These are phyloP conservation scores for Typhlichthys eigenmanni DNA, from an alignment of 2,797 vertebrate genomes.

Conservation along the genomic window DNA sequence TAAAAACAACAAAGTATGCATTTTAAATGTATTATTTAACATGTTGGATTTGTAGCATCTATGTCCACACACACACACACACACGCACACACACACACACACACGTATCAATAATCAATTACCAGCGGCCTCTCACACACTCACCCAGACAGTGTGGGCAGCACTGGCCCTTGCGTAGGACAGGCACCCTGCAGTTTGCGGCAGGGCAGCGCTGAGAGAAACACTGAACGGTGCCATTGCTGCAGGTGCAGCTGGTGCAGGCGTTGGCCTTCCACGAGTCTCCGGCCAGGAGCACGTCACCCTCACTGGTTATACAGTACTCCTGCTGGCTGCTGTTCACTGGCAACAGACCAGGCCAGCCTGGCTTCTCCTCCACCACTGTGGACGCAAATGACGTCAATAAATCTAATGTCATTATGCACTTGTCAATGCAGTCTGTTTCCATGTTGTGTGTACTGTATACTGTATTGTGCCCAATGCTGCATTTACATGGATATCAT, in stretches of 20 bases:
- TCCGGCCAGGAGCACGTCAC: constrained; percentile 76
- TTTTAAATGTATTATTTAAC: no score
- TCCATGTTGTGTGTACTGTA: no score
- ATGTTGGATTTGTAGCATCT: not conserved
- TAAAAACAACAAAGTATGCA: no score
- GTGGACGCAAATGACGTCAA: constrained; percentile 27
- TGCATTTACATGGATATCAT: no score
- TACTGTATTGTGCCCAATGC: no score
- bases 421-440: no score
- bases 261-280: constrained; percentile 83
- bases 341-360: constrained; percentile 60
- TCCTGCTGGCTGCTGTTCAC: constrained; percentile 75
- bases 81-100: not conserved
- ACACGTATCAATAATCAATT: not conserved
- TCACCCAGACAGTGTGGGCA: constrained; percentile 83
- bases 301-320: constrained; percentile 78
- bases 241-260: constrained; percentile 85
- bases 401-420: not conserved
- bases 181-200: constrained; percentile 79
- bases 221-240: constrained; percentile 80
- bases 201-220: constrained; percentile 80
- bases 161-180: constrained; percentile 84
- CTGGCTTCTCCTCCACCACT: constrained; percentile 67
- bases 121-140: constrained; percentile 29
- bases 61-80: not conserved